These are phyloP conservation scores for Corapipo altera DNA, from an alignment of 2,113 vertebrate species.

Conservation along the genomic window DNA sequence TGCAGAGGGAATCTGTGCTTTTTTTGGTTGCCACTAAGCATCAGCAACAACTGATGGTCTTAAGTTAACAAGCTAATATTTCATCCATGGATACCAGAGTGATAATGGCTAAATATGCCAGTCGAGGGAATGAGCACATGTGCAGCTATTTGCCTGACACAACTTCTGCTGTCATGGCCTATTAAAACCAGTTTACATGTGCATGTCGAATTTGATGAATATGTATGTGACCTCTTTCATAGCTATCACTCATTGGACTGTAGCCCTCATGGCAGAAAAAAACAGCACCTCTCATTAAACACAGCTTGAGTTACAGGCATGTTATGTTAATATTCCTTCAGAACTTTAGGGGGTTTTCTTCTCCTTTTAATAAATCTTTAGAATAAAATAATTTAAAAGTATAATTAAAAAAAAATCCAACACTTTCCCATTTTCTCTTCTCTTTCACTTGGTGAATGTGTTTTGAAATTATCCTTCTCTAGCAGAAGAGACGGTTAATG, in stretches of 20 bases:
- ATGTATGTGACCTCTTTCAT: constrained; percentile 99
- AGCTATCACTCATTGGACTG: constrained; percentile 84
- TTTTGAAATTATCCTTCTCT: not conserved
- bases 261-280: constrained; percentile 83
- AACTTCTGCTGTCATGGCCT: constrained; percentile 92
- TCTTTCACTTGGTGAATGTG: constrained; percentile 21
- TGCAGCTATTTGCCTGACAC: constrained; percentile 82
- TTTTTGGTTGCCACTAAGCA: constrained; percentile 63
- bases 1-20: constrained; percentile 56
- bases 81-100: constrained; percentile 79
- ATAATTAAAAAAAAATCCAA: constrained; percentile 65
- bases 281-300: constrained; percentile 93
- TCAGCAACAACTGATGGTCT: constrained; percentile 73
- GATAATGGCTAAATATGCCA: constrained; percentile 78
- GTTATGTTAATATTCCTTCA: constrained; percentile 84
- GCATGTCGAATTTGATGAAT: constrained; percentile 97
- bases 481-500: not conserved
- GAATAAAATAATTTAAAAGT: constrained; percentile 80
- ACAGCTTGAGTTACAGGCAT: constrained; percentile 88
- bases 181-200: constrained; percentile 97
- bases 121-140: constrained; percentile 75
- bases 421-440: not conserved
- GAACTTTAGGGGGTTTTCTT: constrained; percentile 84
- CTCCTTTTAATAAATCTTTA: constrained; percentile 78
- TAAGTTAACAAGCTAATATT: constrained; percentile 83